Evolutionary conservation across 2,113 vertebrate species (phyloP).

Genomic region (Calonectris borealis): DNA sequence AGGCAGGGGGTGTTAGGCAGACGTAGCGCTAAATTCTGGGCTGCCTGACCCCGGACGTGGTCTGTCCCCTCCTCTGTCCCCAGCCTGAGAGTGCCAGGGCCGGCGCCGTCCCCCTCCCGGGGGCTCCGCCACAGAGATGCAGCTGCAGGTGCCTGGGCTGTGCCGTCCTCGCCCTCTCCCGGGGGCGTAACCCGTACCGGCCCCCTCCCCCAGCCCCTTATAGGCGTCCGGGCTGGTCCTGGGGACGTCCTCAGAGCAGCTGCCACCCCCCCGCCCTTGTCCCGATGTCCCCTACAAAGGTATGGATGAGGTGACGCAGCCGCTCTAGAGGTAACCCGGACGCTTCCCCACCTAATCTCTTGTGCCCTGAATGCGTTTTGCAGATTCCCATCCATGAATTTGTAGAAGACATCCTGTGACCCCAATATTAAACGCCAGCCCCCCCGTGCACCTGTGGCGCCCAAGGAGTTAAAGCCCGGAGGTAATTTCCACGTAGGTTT

Average conservation of each 20-base stretch:
- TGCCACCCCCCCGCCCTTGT: background rate
- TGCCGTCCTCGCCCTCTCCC: background rate
- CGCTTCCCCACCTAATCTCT: constrained; percentile 66
- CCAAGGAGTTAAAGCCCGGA: constrained; percentile 68
- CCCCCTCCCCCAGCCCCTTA: background rate
- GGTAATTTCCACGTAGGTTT: constrained; percentile 48
- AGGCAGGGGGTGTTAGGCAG: background rate
- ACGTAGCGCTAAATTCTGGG: background rate
- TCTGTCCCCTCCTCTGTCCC: background rate
- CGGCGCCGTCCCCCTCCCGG: background rate
- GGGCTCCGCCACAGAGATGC: background rate
- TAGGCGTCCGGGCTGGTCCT: background rate
- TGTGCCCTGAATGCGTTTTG: constrained; percentile 80
- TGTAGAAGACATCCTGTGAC: constrained; percentile 77
- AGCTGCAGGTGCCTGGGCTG: background rate
- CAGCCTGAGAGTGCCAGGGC: background rate
- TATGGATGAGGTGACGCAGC: constrained; percentile 22
- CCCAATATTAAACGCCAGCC: constrained; percentile 55
- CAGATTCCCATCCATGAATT: constrained; percentile 80
- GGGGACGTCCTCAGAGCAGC: background rate
- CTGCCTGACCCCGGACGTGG: background rate
- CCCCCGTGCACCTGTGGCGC: constrained; percentile 54
- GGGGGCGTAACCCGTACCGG: accelerated
- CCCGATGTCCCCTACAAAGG: background rate
- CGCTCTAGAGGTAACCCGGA: background rate